Base-by-base conservation (phyloP, 2,113 vertebrate genomes). In the Helogale parvula region DNA sequence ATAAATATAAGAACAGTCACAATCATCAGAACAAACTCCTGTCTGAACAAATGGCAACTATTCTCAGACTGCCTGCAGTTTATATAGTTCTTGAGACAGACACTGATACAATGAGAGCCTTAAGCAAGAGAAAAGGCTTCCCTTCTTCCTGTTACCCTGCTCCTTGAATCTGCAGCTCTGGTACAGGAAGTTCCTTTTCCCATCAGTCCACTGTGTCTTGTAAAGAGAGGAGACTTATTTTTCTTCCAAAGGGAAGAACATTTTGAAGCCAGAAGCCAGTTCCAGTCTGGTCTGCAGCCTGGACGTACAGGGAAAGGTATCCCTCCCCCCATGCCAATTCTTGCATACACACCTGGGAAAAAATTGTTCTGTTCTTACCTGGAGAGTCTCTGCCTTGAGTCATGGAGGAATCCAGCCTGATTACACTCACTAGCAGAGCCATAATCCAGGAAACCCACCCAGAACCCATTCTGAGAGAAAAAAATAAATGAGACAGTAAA, bases 321-420 rank as follows among this genome's bases (percentile, higher is more conserved):
- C 29, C 50, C 35, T 29, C 41, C 69, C 9, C 3, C 65, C 9
- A 4, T 0, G 35, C 2, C 27, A 84, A 1, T 6, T 29, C 19
- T 45, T 71, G 50, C 6, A 68, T 10, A n/a, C 13, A 84, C 7
- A 50, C 41, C 38, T 63, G 72, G 17, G 9, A 65, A 29, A 21
- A 52, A 65, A 57, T 21, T 45, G 19, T 45, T 74, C 13, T 84
- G 25, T 19, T 80, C 97, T 97, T 97, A 97, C 98, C 96, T 97
- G 96, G 97, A 74, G 63, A 12, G 90, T 95, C 94, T 95, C 60
- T 96, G 47, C 52, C 87, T 87, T 80, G 79, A 74, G 45, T 52
- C 79, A 25, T 21, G 35, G 92, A 94, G 69, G 69, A 69, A 80
- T 27, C 31, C 35, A 35, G 92, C 35, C 72, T n/a, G 35, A 66